Base-by-base conservation (phyloP, 2,113 vertebrate genomes). In the Procavia capensis region DNA sequence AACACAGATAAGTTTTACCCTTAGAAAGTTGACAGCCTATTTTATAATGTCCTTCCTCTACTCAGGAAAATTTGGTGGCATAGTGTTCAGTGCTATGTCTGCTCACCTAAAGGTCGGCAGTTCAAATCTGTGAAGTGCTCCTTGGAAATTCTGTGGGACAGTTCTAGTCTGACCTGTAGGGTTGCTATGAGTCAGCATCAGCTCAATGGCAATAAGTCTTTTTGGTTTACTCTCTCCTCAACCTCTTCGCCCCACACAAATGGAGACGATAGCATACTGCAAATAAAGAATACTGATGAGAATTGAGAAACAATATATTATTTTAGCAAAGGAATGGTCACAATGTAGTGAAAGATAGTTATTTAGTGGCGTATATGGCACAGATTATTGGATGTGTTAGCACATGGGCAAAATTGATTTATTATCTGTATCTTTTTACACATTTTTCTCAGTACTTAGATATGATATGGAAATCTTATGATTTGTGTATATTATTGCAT, bases 291-390 rank as follows among this genome's bases (percentile, higher is more conserved):
- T 95, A n/a, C 17, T 85, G 57, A 47, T 81, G 11, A 61, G 81
- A 68, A 81, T 66, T 96, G 8, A 81, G 36, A 94, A 85, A 94
- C 43, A 84, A 41, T 68, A 80, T 81, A 64, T 27, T 92, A 1
- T 81, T 66, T 31, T 9, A 41, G 9, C 41, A 85, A 85, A 61
- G 64, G 64, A 66, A 66, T 8, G 29, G n/a, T 92, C 29, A 25
- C 68, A 47, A 92, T 61, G 5, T 76, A 31, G 36, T 80, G 17
- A 74, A 85, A 90, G 89, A 88, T 63, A 82, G 47, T 88, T 80
- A 76, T 88, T 85, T 8, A 75, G 10, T 61, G 84, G 88, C 75
- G 9, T 70, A 45, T 47, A 43, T 88, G 64, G 45, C 41, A 85
- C 11, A 91, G 75, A 81, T 85, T 66, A 81, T 75, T 80, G 39